Percentiles rank a stretch among this genome's conserved stretches.
Evolutionary conservation across 2,888 invertebrate species (phyloP).

Genomic region (Dimorphilus gyrociliatus): DNA sequence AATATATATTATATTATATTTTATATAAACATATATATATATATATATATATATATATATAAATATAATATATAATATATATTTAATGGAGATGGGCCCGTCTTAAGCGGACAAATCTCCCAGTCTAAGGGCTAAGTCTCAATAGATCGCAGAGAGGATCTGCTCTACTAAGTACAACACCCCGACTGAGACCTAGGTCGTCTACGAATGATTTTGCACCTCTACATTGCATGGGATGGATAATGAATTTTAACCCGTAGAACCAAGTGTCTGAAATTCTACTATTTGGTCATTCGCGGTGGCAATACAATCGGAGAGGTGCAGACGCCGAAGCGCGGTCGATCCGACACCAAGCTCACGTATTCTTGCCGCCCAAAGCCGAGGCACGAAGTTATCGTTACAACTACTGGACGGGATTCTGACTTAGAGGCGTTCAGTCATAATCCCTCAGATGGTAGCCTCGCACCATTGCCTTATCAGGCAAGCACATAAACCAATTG

Average conservation of each 20-base stretch:
- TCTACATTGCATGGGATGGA: conserved; percentile 34
- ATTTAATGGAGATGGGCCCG: too few species aligned
- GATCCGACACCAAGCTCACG: conserved; percentile 7
- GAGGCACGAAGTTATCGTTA: conserved; percentile 15
- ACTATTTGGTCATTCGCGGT: conserved; percentile 8
- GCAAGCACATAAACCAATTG: conserved; percentile 49
- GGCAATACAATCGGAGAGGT: too few species aligned
- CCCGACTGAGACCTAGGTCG: conserved; percentile 47
- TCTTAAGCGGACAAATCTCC: conserved; percentile 14
- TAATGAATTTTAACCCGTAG: conserved; percentile 15
- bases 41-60: too few species aligned
- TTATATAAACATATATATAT: too few species aligned
- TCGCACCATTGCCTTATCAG: conserved; percentile 50
- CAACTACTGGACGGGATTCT: conserved; percentile 44
- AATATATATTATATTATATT: too few species aligned
- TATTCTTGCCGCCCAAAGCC: conserved; percentile 37
- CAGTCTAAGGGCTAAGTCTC: conserved; percentile 43
- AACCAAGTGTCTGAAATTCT: conserved; percentile 4
- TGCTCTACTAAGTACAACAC: conserved; percentile 48
- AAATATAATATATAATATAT: too few species aligned
- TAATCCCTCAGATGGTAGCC: conserved; percentile 51
- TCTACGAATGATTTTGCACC: conserved; percentile 48
- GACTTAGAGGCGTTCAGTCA: conserved; percentile 44
- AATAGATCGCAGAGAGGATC: conserved; percentile 47
- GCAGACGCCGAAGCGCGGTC: conserved; percentile 6